Evolutionary conservation across 2,888 invertebrate species (phyloP).

Genomic region (Emesis russula): DNA sequence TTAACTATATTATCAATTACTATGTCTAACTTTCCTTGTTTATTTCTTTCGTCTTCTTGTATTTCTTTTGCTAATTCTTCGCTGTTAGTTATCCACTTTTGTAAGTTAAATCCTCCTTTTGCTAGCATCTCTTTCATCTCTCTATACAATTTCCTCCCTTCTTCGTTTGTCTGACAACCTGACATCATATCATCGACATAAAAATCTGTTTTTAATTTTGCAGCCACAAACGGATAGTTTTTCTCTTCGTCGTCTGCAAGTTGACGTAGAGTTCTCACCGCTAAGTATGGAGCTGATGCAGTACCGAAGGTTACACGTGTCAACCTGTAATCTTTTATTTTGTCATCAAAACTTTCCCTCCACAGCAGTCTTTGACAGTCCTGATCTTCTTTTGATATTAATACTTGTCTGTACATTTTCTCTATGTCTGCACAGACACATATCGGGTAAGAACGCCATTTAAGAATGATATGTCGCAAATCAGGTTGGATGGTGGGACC

Average conservation of each 20-base stretch:
- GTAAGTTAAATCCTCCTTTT: conserved; percentile 71
- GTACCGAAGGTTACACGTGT: conserved; percentile 64
- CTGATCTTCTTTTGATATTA: conserved; percentile 2
- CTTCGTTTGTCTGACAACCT: conserved; percentile 67
- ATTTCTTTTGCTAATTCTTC: conserved; percentile 49
- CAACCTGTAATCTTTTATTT: conserved; percentile 70
- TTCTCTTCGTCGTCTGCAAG: conserved; percentile 42
- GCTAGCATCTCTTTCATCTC: conserved; percentile 82
- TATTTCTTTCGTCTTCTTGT: conserved; percentile 16
- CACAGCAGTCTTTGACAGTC: background rate
- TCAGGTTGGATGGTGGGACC: background rate
- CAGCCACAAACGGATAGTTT: conserved; percentile 32
- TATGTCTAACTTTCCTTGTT: conserved; percentile 51
- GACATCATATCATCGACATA: conserved; percentile 73
- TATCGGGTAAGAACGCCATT: conserved; percentile 4
- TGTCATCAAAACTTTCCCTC: conserved; percentile 3
- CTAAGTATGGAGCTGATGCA: conserved; percentile 52
- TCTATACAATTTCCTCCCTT: conserved; percentile 60
- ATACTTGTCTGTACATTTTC: conserved; percentile 61
- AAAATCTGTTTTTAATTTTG: conserved; percentile 35
- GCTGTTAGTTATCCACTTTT: conserved; percentile 77
- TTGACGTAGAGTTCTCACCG: conserved; percentile 42
- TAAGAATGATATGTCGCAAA: background rate
- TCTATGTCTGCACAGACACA: background rate
- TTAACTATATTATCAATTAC: conserved; percentile 74